Evolutionary conservation across 2,113 vertebrate species (phyloP).

Genomic region (Labeo rohita): DNA sequence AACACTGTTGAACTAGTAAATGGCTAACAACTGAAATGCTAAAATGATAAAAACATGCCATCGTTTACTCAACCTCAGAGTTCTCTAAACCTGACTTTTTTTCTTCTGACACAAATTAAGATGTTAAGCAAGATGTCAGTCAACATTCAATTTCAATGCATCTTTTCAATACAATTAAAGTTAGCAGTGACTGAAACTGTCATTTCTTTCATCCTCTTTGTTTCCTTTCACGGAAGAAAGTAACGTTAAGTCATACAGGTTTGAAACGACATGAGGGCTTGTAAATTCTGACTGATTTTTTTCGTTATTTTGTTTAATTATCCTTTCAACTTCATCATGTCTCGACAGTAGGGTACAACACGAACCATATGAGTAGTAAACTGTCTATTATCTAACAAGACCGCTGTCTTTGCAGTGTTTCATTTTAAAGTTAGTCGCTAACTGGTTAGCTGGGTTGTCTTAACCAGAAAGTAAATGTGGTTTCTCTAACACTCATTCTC

Average conservation of each 20-base stretch:
- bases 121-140: background rate
- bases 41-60: background rate
- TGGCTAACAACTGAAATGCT: background rate
- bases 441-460: conserved; percentile 13
- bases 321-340: background rate
- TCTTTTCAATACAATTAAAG: background rate
- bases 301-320: background rate
- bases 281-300: background rate
- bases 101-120: background rate
- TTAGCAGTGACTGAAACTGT: background rate
- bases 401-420: background rate
- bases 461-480: background rate
- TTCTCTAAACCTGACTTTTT: conserved; percentile 3
- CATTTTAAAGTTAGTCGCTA: conserved; percentile 21
- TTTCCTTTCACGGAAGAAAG: conserved; percentile 11
- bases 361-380: background rate
- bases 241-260: background rate
- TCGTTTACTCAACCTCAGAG: background rate
- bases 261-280: background rate
- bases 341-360: background rate
- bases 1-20: background rate
- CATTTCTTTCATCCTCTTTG: background rate
- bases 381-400: background rate
- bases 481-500: background rate
- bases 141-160: background rate